Conservation (phyloP, 2,113 vertebrate genomes). For the Callipepla californica region DNA sequence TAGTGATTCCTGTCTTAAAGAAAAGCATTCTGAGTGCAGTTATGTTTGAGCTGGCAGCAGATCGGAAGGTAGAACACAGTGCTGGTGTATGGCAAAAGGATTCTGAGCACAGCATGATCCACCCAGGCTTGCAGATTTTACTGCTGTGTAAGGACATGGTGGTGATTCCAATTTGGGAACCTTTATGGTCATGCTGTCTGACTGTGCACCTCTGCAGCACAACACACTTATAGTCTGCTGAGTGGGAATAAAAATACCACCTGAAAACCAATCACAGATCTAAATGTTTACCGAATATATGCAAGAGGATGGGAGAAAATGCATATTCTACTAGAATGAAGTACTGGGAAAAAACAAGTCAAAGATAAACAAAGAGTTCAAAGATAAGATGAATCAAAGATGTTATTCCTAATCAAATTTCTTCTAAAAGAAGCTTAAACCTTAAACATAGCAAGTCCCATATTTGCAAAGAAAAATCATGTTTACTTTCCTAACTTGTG, state of each 20-base stretch:
- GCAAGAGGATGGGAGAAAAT: background rate
- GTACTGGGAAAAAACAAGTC: background rate
- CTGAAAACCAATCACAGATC: slow-evolving; percentile 28
- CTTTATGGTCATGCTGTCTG: background rate
- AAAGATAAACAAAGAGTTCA: background rate
- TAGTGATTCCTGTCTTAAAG: background rate
- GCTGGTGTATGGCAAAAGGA: background rate
- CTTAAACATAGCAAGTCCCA: background rate
- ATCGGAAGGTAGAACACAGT: background rate
- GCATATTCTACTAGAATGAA: background rate
- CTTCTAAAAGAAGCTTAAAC: background rate
- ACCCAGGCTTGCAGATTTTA: background rate
- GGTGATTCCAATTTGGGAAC: slow-evolving; percentile 4
- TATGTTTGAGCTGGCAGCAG: background rate
- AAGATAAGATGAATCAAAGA: background rate
- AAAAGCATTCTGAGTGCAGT: background rate
- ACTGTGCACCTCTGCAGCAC: background rate
- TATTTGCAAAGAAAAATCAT: background rate
- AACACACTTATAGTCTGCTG: background rate
- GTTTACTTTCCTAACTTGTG: slow-evolving; percentile 1
- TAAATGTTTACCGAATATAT: background rate
- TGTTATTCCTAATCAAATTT: background rate
- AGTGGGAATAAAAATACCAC: background rate
- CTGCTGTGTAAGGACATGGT: background rate
- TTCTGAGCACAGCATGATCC: background rate